These are phyloP conservation scores for Laodelphax striatellus DNA, from an alignment of 1,140 invertebrate genomes.

Conservation along the genomic window DNA sequence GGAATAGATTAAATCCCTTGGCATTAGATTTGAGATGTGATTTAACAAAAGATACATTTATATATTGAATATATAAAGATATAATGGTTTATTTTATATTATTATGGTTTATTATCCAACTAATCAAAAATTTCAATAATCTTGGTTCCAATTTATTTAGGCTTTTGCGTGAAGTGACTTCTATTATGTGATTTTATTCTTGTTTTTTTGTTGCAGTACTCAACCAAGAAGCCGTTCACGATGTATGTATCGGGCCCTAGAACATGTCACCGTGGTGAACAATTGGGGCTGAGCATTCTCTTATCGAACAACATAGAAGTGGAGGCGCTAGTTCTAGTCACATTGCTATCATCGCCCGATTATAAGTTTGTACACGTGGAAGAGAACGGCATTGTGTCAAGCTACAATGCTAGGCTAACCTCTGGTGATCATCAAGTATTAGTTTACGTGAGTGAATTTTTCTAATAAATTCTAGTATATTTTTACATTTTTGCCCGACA, in stretches of 20 bases:
- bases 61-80: no score
- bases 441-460: slow-evolving; percentile 32
- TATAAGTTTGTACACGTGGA: slow-evolving; percentile 45
- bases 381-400: slow-evolving; percentile 37
- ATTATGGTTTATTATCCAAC: no score
- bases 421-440: slow-evolving; percentile 36
- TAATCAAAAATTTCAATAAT: no score
- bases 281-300: slow-evolving; percentile 39
- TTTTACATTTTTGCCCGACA: no score
- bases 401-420: slow-evolving; percentile 34
- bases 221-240: slow-evolving; percentile 40
- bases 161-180: no score
- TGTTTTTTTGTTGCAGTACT: slow-evolving; percentile 32
- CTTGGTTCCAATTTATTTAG: no score
- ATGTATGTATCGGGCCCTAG: slow-evolving; percentile 40
- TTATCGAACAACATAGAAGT: slow-evolving; percentile 40
- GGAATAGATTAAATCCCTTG: no score
- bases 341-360: slow-evolving; percentile 31
- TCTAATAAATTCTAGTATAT: no score
- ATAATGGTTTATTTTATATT: no score
- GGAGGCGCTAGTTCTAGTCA: slow-evolving; percentile 29
- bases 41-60: no score
- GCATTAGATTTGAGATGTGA: no score
- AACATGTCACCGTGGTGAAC: slow-evolving; percentile 41
- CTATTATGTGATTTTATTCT: no score